Evolutionary conservation across 2,888 invertebrate species (phyloP), one percentile per base, ranked within the genome.

Genomic region (Andrena fulva): DNA sequence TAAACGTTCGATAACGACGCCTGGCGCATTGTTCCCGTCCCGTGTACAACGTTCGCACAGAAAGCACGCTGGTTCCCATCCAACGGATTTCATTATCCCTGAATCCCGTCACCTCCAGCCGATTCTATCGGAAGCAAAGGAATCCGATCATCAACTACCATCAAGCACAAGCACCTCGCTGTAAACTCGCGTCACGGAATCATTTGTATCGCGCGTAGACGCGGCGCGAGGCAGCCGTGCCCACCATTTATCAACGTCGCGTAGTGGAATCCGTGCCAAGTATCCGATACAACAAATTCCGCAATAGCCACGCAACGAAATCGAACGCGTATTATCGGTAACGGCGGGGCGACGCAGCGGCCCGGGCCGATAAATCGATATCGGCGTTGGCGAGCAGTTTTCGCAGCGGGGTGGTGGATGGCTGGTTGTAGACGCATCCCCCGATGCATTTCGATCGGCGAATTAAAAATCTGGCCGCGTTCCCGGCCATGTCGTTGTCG

Each of bases 181-280:
- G 24, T 52, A 20, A 56, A 75, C 48, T 20, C 31, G 10, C 35
- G 50, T 33, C 54, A 62, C 31, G 50, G 20, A 56, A 50, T 59
- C 59, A 31, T 42, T 69, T 52, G 60, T 48, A 62, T 42, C 52
- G 50, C 35, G 20, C 33, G 72, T 31, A 27, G 42, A 66, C 12
- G n/a, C 52, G 0, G 33, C 27, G 54, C 7, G 35, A 31, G 12
- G 52, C 5, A 48, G n/a, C 35, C 76, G 59, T 24, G 42, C 54
- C 64, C 56, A 33, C 73, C 77, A 88, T 87, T 84, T 84, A 77
- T 87, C 88, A 86, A 82, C 52, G 77, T 82, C 77, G 54, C 52
- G 29, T 48, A 16, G 33, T 59, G 70, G 81, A 82, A 85, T 77
- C 79, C 42, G 70, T 54, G 77, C 77, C 82, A 82, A 79, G 66